These are phyloP conservation scores for Sarcophaga carnaria DNA, from an alignment of 2,888 invertebrate species.

Conservation along the genomic window DNA sequence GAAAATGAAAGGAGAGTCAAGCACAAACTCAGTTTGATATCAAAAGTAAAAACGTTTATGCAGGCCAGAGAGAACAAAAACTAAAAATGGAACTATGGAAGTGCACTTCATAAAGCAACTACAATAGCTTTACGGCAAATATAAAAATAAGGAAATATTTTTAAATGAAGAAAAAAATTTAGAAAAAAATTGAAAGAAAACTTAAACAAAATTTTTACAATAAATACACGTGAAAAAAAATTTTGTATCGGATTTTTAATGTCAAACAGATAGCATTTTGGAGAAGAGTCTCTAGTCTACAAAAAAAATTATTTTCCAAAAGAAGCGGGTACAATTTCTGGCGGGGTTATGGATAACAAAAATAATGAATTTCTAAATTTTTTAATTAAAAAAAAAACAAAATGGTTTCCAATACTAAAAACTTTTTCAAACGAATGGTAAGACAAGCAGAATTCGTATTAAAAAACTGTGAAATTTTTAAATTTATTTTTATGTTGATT, in stretches of 20 bases:
- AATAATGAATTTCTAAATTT: not conserved
- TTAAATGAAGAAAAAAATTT: not conserved
- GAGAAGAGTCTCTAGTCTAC: too few relatives aligned
- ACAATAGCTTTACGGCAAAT: not conserved
- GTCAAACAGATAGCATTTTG: too few relatives aligned
- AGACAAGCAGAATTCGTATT: too few relatives aligned
- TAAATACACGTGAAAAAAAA: not conserved
- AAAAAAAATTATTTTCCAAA: too few relatives aligned
- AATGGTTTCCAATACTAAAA: constrained; percentile 59
- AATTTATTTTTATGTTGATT: too few relatives aligned
- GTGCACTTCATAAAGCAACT: constrained; percentile 38
- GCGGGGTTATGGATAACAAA: too few relatives aligned
- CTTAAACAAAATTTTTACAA: not conserved
- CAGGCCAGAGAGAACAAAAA: not conserved
- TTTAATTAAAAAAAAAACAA: constrained; percentile 4
- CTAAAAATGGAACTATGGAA: constrained; percentile 26
- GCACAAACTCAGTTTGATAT: constrained; percentile 23
- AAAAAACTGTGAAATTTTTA: too few relatives aligned
- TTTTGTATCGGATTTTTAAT: not conserved
- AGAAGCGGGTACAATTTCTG: too few relatives aligned
- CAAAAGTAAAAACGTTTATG: constrained; percentile 36
- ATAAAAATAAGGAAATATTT: not conserved
- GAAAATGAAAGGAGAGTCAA: constrained; percentile 20
- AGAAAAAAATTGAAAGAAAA: not conserved
- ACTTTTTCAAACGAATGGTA: not conserved